Conservation (phyloP, 2,888 invertebrate species). For the Gerris lacustris region DNA sequence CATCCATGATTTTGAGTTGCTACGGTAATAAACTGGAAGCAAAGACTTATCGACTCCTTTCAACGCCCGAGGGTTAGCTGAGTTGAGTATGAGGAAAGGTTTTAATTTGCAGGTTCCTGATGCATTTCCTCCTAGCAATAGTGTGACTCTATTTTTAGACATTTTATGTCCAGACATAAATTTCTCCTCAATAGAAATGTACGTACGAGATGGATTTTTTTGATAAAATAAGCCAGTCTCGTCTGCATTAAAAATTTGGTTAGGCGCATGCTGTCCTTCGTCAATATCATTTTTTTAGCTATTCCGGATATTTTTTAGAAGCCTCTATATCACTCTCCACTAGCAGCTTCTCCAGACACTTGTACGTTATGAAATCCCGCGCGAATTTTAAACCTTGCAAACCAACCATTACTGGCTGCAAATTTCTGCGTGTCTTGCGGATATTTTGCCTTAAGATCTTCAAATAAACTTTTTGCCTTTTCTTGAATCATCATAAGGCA, state of each 20-base stretch:
- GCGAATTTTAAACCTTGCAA: background rate
- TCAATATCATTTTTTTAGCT: background rate
- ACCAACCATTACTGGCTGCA: constrained; percentile 9
- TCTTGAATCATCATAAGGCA: background rate
- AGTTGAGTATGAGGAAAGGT: constrained; percentile 2
- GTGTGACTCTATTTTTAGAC: background rate
- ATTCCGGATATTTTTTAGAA: background rate
- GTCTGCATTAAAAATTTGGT: background rate
- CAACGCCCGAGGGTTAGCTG: constrained; percentile 11
- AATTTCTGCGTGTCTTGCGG: background rate
- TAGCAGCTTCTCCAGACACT: background rate
- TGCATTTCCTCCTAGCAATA: constrained; percentile 5
- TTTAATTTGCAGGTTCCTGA: constrained; percentile 2
- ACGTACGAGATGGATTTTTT: constrained; percentile 2
- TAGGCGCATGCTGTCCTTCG: background rate
- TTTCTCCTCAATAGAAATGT: constrained; percentile 1
- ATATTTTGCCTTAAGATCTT: background rate
- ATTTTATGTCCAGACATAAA: background rate
- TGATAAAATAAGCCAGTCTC: constrained; percentile 6
- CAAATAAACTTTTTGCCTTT: constrained; percentile 8
- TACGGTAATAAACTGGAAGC: constrained; percentile 1
- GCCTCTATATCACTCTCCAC: background rate
- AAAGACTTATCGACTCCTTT: constrained; percentile 23
- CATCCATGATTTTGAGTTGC: constrained; percentile 20
- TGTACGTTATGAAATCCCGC: background rate